A percentile compares a stretch with the other conserved stretches of the same genome.
Evolutionary conservation across 2,113 vertebrate species (phyloP).

Genomic region (Polypterus senegalus): DNA sequence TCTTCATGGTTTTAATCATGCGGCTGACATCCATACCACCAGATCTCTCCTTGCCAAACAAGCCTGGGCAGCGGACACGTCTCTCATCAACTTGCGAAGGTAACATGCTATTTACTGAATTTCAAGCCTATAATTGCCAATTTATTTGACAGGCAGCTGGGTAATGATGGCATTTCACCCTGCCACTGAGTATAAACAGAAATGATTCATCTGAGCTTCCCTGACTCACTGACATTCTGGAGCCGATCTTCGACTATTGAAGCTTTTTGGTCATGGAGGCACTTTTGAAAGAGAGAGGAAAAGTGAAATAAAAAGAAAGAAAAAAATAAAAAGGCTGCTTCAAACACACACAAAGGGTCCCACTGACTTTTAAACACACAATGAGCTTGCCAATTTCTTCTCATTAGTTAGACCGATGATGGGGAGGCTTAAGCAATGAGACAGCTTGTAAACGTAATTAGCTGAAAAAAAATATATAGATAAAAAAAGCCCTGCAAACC

Average conservation of each 20-base stretch:
- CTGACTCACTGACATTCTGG: constrained; percentile 70
- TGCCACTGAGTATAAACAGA: constrained; percentile 86
- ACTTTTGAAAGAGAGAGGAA: constrained; percentile 38
- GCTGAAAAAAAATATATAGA: constrained; percentile 47
- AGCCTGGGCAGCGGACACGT: constrained; percentile 54
- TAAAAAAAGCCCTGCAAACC: no score
- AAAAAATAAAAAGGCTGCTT: constrained; percentile 50
- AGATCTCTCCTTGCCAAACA: constrained; percentile 63
- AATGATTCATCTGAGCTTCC: constrained; percentile 70
- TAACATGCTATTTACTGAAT: constrained; percentile 95
- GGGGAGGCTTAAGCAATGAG: constrained; percentile 57
- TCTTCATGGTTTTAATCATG: constrained; percentile 60
- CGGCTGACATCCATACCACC: constrained; percentile 44
- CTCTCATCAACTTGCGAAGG: constrained; percentile 69
- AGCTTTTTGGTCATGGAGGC: constrained; percentile 40
- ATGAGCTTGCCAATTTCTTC: constrained; percentile 79
- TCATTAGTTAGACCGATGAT: constrained; percentile 40
- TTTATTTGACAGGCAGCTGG: constrained; percentile 99
- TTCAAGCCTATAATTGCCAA: constrained; percentile 96
- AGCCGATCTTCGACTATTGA: constrained; percentile 62
- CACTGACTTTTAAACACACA: constrained; percentile 65
- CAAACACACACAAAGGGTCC: constrained; percentile 62
- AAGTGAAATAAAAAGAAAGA: constrained; percentile 36
- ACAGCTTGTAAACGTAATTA: constrained; percentile 89
- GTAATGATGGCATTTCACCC: constrained; percentile 98